These are phyloP conservation scores for Drosophila hydei DNA, from an alignment of 1,140 invertebrate genomes.

Conservation along the genomic window DNA sequence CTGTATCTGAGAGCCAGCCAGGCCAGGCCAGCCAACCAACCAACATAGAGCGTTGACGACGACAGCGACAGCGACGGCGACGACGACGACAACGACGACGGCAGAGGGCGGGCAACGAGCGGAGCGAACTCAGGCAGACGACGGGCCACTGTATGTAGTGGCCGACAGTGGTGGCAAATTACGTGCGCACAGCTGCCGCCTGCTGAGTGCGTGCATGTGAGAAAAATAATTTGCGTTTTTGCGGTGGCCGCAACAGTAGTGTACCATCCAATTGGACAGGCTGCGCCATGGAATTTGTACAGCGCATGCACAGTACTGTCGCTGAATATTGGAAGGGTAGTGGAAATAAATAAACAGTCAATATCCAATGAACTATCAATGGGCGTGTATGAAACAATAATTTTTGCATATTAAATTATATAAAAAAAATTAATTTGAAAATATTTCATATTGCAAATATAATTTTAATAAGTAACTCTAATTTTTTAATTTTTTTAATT, in stretches of 20 bases:
- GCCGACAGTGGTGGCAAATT: constrained; percentile 66
- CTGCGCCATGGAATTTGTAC: constrained; percentile 20
- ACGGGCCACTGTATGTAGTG: constrained; percentile 29
- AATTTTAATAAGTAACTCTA: too few relatives aligned
- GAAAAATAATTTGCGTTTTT: constrained; percentile 68
- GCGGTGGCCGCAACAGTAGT: constrained; percentile 55
- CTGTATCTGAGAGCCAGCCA: constrained; percentile 58
- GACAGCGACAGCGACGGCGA: constrained; percentile 8
- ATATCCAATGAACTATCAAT: too few relatives aligned
- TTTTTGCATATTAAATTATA: not conserved
- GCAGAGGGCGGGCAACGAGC: constrained; percentile 22
- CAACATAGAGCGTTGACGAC: constrained; percentile 59
- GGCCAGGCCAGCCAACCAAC: constrained; percentile 49
- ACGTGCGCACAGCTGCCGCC: constrained; percentile 42
- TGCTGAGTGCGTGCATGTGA: constrained; percentile 34
- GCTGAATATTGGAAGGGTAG: constrained; percentile 51
- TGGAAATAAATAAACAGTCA: not conserved
- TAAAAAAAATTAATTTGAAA: too few relatives aligned
- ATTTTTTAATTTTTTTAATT: not conserved
- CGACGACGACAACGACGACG: constrained; percentile 4
- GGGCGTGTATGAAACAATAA: not conserved
- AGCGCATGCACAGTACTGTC: constrained; percentile 71
- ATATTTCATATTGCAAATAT: too few relatives aligned
- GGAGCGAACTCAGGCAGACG: constrained; percentile 24
- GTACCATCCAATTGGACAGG: constrained; percentile 29